Evolutionary conservation across 1,140 invertebrate genomes (phyloP), one percentile per base, ranked within the genome.

Genomic region (Agrypnia vestita): DNA sequence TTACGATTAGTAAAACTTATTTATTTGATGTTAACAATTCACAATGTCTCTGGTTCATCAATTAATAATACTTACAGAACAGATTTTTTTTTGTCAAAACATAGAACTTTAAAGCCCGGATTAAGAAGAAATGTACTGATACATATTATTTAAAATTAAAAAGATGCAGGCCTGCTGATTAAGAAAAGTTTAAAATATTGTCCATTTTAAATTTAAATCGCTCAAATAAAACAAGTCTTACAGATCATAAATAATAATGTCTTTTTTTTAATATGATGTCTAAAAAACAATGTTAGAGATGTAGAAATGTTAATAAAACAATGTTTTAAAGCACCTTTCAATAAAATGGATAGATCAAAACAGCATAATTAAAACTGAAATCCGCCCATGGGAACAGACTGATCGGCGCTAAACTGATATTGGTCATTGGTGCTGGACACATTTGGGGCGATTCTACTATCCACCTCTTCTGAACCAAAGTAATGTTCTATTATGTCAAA

Each of bases 401-500:
- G 93, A 84, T 95, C 93, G 6, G 93, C 86, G 84, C 89, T 91
- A 83, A 96, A 96, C 80, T 94, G 92, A 84, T 93, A 96, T 86
- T 97, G 94, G 85, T 95, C 93, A 76, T 93, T 94, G 82, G 93
- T 92, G 19, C 93, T 91, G 82, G 97, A 94, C 12, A 96, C 93
- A 47, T 91, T 89, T 0, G 97, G 96, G 21, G 95, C 96, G 12
- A 97, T 91, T 76, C 93, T 92, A 62, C 92, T 92, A 43, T 95
- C 92, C 84, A 98, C 97, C 87, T 97, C 95, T 85, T 98, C 96
- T 4, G 94, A 93, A 10, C 95, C 93, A 88, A 99, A 99, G 89
- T 96, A 99, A 87, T 95, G 95, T 87, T 99, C 97, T 84, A 99
- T 99, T 79, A 99, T 97, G 85, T 98, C 95, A 86, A 98, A 98